Evolutionary conservation across 1,140 invertebrate genomes (phyloP).

Genomic region (Cyphomyrmex costatus): DNA sequence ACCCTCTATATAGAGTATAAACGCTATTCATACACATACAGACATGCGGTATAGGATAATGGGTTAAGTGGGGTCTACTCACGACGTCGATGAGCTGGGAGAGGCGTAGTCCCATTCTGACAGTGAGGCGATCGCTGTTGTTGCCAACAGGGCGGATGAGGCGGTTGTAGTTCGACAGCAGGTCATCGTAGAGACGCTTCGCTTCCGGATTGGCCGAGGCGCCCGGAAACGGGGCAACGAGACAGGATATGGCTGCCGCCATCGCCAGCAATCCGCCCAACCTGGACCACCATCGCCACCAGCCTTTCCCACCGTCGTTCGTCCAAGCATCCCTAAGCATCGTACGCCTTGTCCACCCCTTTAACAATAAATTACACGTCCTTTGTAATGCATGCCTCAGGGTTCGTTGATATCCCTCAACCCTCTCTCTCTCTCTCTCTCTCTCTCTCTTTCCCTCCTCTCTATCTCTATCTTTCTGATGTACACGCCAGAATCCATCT

Average conservation of each 20-base stretch:
- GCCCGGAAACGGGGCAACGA: conserved; percentile 84
- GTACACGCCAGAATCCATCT: conserved; percentile 1
- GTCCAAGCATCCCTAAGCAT: conserved; percentile 88
- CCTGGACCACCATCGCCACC: conserved; percentile 91
- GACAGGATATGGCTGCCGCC: conserved; percentile 89
- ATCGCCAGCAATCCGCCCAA: conserved; percentile 86
- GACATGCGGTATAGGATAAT: conserved; percentile 53
- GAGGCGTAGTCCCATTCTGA: conserved; percentile 97
- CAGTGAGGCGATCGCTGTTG: conserved; percentile 97
- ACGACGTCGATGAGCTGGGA: conserved; percentile 99
- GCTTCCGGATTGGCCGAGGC: conserved; percentile 94
- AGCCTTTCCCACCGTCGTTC: conserved; percentile 87
- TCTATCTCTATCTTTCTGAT: background rate
- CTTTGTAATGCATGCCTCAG: conserved; percentile 52
- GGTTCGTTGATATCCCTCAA: conserved; percentile 16
- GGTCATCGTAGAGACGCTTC: conserved; percentile 97
- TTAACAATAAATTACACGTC: conserved; percentile 76
- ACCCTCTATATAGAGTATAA: conserved; percentile 46
- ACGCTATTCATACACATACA: conserved; percentile 37
- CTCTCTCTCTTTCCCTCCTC: background rate
- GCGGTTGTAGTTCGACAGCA: conserved; percentile 98
- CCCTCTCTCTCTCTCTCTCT: background rate
- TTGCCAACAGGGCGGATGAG: conserved; percentile 98
- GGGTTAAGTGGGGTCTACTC: conserved; percentile 87
- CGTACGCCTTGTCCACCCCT: conserved; percentile 94